Percentiles rank a stretch among this genome's conserved stretches.
Conservation (phyloP, 2,888 invertebrate genomes). For the Morpho helenor region DNA sequence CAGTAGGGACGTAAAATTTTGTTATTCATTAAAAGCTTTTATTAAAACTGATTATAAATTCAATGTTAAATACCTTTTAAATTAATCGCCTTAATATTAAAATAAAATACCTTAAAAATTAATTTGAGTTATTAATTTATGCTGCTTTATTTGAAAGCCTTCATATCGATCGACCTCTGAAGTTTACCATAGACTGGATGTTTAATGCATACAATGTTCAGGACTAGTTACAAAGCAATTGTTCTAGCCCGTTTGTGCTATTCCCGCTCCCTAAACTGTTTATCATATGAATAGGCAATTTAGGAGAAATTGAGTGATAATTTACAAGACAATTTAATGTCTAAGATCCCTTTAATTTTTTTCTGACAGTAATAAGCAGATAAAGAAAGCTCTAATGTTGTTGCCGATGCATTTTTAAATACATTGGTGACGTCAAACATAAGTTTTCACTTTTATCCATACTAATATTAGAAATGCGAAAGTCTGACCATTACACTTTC, state of each 20-base stretch:
- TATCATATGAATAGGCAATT: conserved; percentile 21
- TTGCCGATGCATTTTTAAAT: no score
- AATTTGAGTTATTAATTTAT: neutral
- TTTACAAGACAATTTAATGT: conserved; percentile 7
- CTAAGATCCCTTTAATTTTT: neutral
- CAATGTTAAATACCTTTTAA: neutral
- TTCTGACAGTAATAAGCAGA: no score
- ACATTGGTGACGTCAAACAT: no score
- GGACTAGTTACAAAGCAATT: conserved; percentile 30
- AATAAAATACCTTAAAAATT: neutral
- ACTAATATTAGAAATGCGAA: no score
- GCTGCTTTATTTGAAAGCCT: conserved; percentile 4
- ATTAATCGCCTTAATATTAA: neutral
- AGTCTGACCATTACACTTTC: no score
- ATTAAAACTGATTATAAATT: no score
- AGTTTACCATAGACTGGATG: conserved; percentile 21
- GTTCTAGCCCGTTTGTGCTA: conserved; percentile 24
- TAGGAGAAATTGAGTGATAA: conserved; percentile 7
- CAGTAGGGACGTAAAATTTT: no score
- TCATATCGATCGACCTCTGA: conserved; percentile 10
- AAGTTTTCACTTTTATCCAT: no score
- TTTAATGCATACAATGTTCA: conserved; percentile 24
- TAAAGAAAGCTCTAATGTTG: no score
- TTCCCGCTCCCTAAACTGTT: conserved; percentile 21
- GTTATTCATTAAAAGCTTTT: no score